Base-by-base conservation (phyloP, 2,888 invertebrate species). In the Zonitis immaculata region DNA sequence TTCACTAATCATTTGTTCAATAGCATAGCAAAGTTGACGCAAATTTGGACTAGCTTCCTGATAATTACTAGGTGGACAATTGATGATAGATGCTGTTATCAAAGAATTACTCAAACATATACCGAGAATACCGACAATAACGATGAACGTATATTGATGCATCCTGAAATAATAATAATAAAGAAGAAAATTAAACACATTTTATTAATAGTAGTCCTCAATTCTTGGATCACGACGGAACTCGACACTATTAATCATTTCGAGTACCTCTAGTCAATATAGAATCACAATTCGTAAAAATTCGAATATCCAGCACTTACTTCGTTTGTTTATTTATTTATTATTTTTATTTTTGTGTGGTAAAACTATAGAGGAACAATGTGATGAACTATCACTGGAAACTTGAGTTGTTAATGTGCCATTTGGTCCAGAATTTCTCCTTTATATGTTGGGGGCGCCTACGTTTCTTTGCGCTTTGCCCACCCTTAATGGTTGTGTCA, bases 1-100 rank as follows among this genome's bases (percentile, higher is more conserved):
- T 28, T 68, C 69, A 49, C 60, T 64, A 42, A 68, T 59, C 20
- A 60, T 65, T 44, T 68, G 67, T 56, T 69, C 67, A 16, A 69
- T 62, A 6, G 64, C 63, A 42, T 53, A 62, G 53, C 69, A 69
- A 9, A 69, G 59, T 46, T 66, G 64, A 48, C 63, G 64, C n/a
- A 66, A 43, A 32, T 63, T 60, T 4, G 67, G 62, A 47, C 57
- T 63, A 9, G 64, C 46, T 49, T 63, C 63, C 51, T 66, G 54
- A 3, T 47, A 45, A 50, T 58, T 60, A 48, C 59, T 67, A 14
- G 66, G 66, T 8, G 69, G 67, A 51, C 69, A 70, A 46, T 66
- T 69, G 44, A 70, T 67, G 8, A 66, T 62, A 12, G 66, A 63
- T 8, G 67, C 63, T 52, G 61, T 54, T 14, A 61, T 49, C 18